Evolutionary conservation across 1,140 invertebrate species (phyloP).

Genomic region (Stegodyphus mimosarum): DNA sequence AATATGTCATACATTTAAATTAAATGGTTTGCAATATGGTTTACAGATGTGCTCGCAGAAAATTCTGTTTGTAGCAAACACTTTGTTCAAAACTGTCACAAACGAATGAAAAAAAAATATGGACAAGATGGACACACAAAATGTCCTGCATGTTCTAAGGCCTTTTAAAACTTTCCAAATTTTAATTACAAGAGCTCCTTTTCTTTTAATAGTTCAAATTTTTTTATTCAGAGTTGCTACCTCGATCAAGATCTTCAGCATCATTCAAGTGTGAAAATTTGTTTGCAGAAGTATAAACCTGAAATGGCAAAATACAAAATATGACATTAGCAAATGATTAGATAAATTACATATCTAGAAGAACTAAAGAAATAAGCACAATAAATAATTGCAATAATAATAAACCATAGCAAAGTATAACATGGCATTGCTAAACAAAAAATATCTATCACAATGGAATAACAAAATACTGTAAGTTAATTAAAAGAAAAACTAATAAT

Average conservation of each 20-base stretch:
- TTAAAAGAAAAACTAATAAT: too few relatives aligned
- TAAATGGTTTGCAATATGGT: too few relatives aligned
- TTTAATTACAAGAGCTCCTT: slow-evolving; percentile 9
- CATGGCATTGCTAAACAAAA: too few relatives aligned
- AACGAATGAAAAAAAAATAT: not conserved
- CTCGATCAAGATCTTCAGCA: slow-evolving; percentile 21
- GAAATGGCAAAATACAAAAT: slow-evolving; percentile 5
- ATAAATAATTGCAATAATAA: too few relatives aligned
- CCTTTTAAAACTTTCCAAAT: slow-evolving; percentile 54
- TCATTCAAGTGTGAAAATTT: slow-evolving; percentile 55
- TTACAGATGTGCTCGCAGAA: not conserved
- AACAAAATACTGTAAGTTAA: too few relatives aligned
- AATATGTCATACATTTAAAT: too few relatives aligned
- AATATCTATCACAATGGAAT: too few relatives aligned
- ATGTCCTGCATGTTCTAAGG: slow-evolving; percentile 45
- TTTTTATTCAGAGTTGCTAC: slow-evolving; percentile 43
- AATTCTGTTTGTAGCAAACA: not conserved
- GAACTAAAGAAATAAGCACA: too few relatives aligned
- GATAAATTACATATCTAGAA: too few relatives aligned
- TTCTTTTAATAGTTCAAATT: not conserved
- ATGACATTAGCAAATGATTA: not conserved
- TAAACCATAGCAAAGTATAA: too few relatives aligned
- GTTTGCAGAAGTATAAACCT: slow-evolving; percentile 55
- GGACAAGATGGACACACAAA: not conserved
- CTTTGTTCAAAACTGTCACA: not conserved